Conservation (phyloP, 2,113 vertebrate genomes). For the Catharus fuscescens region DNA sequence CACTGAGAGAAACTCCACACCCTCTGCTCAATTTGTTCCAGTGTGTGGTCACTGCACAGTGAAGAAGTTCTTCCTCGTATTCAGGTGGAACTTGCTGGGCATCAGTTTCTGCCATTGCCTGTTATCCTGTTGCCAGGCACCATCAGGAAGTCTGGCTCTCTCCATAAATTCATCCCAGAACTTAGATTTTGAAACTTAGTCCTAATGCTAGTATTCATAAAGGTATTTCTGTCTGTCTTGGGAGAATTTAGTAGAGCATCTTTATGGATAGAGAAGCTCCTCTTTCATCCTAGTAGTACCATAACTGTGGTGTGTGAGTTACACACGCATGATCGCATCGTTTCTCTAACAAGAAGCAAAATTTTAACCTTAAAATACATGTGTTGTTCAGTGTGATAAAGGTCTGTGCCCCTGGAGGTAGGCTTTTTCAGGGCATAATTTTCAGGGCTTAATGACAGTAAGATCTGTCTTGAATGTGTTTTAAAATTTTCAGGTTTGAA, state of each 20-base stretch:
- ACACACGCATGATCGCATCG: accelerated
- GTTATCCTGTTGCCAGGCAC: accelerated
- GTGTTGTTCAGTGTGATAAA: accelerated
- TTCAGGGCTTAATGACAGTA: background rate
- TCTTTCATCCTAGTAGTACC: background rate
- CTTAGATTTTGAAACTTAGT: accelerated
- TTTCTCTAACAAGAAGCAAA: background rate
- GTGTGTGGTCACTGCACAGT: accelerated
- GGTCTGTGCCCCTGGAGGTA: background rate
- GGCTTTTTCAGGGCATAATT: background rate
- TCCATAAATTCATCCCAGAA: background rate
- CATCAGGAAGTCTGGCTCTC: background rate
- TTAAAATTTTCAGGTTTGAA: background rate
- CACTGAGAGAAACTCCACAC: accelerated
- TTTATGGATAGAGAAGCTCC: accelerated
- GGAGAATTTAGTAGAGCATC: background rate
- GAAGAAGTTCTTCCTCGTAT: background rate
- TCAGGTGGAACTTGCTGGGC: background rate
- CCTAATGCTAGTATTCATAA: accelerated
- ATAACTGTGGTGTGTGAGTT: background rate
- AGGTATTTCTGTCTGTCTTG: too few relatives aligned
- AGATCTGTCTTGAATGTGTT: background rate
- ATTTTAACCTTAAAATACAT: background rate
- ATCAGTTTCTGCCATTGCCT: background rate
- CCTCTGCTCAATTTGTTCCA: background rate